phyloP scores from a whole-genome alignment of 2,113 vertebrate species.

The Synodontis membranacea region DNA sequence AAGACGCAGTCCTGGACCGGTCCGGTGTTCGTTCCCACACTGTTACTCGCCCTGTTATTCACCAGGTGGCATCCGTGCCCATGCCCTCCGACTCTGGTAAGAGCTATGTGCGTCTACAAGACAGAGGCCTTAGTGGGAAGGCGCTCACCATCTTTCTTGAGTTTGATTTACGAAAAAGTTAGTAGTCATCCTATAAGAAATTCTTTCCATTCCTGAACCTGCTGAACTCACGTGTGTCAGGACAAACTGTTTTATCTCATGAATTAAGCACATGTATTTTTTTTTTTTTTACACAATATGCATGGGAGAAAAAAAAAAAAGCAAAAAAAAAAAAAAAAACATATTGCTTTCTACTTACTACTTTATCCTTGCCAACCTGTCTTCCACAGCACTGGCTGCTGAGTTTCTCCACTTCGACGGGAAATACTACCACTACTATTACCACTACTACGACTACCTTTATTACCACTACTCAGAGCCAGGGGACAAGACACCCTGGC shows the following conservation, averaged over 20 bases:
- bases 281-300: too few relatives aligned
- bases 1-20: conserved; percentile 71
- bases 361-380: neutral
- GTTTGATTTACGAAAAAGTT: neutral
- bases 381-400: too few relatives aligned
- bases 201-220: neutral
- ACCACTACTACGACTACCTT: neutral
- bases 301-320: too few relatives aligned
- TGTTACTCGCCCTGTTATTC: conserved; percentile 76
- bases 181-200: neutral
- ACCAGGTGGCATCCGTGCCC: conserved; percentile 91
- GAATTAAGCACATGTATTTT: too few relatives aligned
- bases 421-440: neutral
- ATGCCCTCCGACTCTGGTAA: conserved; percentile 94
- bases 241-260: too few relatives aligned
- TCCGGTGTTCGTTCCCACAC: conserved; percentile 67
- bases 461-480: neutral
- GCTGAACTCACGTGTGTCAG: too few relatives aligned
- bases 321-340: too few relatives aligned
- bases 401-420: neutral
- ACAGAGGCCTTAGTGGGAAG: neutral
- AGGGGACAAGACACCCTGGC: too few relatives aligned
- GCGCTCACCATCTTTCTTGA: neutral
- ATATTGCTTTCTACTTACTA: too few relatives aligned
- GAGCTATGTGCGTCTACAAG: conserved; percentile 42